Percentiles rank a stretch among this genome's conserved stretches.
Evolutionary conservation across 2,797 vertebrate species (phyloP).

Genomic region (Liparis tanakae): DNA sequence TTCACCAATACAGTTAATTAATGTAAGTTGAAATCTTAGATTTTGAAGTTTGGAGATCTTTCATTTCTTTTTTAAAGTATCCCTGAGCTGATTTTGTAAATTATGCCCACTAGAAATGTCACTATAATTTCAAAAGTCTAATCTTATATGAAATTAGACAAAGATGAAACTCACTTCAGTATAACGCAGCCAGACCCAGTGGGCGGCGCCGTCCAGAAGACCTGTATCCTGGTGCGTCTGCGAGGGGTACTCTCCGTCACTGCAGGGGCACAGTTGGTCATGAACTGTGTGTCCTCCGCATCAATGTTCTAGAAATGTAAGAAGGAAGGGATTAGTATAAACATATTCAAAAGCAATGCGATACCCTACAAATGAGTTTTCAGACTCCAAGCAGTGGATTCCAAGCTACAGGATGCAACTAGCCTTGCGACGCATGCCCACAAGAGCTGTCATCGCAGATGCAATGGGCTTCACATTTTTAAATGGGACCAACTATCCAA

Average conservation of each 20-base stretch:
- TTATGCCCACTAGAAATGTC: neutral
- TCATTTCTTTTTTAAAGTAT: neutral
- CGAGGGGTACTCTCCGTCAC: conserved; percentile 95
- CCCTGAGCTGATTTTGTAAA: neutral
- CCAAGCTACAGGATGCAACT: conserved; percentile 1
- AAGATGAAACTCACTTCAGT: conserved; percentile 88
- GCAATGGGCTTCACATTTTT: neutral
- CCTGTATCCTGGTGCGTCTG: conserved; percentile 92
- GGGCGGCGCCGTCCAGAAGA: conserved; percentile 93
- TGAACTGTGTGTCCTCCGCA: conserved; percentile 95
- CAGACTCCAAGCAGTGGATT: neutral
- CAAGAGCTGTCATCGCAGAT: neutral
- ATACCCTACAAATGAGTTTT: neutral
- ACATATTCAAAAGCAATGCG: neutral
- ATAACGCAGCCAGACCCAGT: conserved; percentile 91
- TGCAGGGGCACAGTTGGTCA: conserved; percentile 94
- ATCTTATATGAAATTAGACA: neutral
- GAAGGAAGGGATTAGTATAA: neutral
- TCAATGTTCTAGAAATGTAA: conserved; percentile 89
- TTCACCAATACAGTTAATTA: neutral
- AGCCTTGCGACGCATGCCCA: neutral
- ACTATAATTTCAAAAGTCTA: neutral
- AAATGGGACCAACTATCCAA: neutral
- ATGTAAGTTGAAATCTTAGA: conserved; percentile 5
- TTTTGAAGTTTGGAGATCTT: neutral